phyloP scores from a whole-genome alignment of 2,113 vertebrate genomes.

The Hyaena hyaena region DNA sequence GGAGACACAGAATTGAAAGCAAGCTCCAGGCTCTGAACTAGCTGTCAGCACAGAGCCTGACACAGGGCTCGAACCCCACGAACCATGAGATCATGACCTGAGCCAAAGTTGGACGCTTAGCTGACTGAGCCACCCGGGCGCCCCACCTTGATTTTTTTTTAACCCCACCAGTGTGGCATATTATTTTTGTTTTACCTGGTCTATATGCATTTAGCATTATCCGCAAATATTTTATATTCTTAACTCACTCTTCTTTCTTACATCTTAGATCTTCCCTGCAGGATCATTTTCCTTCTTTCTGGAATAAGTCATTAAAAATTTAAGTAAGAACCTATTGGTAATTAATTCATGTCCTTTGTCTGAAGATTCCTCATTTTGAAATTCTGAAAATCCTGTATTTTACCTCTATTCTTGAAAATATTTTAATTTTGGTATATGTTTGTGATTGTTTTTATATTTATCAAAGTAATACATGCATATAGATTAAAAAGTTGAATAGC shows the following conservation, averaged over 20 bases:
- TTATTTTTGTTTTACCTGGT: background rate
- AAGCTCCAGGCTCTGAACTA: too few relatives aligned
- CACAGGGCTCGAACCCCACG: too few relatives aligned
- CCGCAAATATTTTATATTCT: background rate
- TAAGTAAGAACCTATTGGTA: constrained; percentile 4
- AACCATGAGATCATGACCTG: too few relatives aligned
- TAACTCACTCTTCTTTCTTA: background rate
- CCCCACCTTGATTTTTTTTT: background rate
- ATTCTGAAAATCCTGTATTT: background rate
- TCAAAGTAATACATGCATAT: background rate
- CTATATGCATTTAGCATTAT: background rate
- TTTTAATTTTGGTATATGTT: background rate
- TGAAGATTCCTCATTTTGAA: background rate
- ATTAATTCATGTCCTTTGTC: background rate
- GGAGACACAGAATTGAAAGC: too few relatives aligned
- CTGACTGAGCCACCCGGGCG: too few relatives aligned
- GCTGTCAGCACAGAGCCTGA: too few relatives aligned
- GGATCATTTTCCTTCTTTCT: background rate
- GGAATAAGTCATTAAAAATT: background rate
- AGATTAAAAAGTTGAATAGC: background rate
- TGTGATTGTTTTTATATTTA: background rate
- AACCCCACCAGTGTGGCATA: background rate
- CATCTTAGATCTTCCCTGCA: background rate
- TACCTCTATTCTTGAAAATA: background rate
- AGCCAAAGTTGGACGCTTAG: too few relatives aligned